Conservation (phyloP, 2,888 invertebrate genomes). For the Pomacea canaliculata region DNA sequence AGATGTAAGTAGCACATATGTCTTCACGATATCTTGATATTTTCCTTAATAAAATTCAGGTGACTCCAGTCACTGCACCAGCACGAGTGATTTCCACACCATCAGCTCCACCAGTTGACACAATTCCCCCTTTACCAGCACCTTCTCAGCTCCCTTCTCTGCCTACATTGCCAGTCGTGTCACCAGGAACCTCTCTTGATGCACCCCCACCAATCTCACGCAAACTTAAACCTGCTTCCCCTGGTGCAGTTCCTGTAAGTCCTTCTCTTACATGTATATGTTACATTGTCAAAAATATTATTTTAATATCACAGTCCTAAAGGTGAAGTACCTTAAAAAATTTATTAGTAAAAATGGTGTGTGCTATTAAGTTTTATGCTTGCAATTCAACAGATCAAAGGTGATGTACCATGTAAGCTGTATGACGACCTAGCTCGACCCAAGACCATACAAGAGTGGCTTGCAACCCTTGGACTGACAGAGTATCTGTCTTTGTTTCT, state of each 20-base stretch:
- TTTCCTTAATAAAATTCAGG: conserved; percentile 1
- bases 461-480: conserved; percentile 55
- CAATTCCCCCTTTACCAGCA: neutral
- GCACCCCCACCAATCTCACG: conserved; percentile 21
- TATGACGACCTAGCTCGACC: conserved; percentile 49
- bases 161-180: neutral
- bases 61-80: conserved; percentile 17
- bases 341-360: no score
- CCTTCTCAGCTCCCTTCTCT: neutral
- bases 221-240: conserved; percentile 9
- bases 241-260: neutral
- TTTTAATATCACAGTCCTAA: no score
- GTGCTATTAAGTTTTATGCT: no score
- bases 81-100: conserved; percentile 3
- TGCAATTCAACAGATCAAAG: conserved; percentile 3
- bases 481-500: conserved; percentile 57
- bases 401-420: conserved; percentile 12
- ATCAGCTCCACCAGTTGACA: neutral
- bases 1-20: no score
- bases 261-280: no score
- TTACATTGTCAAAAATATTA: no score
- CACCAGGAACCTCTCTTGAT: neutral
- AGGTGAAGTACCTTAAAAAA: no score
- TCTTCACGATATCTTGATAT: no score
- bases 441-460: conserved; percentile 58